A percentile compares a stretch with the other conserved stretches of the same genome.
phyloP scores from a whole-genome alignment of 2,888 invertebrate species.

The Polyploca ridens region DNA sequence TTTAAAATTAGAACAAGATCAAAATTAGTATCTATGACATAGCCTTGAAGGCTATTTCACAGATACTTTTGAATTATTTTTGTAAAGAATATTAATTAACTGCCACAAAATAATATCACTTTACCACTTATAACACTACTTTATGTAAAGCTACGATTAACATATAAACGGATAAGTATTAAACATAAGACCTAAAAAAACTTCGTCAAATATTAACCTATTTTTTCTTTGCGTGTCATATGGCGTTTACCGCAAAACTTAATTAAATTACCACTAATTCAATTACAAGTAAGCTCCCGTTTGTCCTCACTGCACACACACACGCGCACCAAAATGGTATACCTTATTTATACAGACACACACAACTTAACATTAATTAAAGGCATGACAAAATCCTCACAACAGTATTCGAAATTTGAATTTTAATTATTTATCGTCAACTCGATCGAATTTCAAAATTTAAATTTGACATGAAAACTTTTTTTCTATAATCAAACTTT shows the following conservation, averaged over 20 bases:
- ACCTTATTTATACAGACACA: conserved; percentile 26
- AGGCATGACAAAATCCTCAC: neutral
- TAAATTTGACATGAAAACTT: neutral
- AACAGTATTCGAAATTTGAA: neutral
- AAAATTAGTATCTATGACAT: too few relatives aligned
- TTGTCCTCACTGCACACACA: conserved; percentile 47
- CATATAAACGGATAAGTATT: conserved; percentile 27
- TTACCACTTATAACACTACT: conserved; percentile 2
- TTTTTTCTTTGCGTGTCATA: conserved; percentile 52
- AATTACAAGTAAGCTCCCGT: conserved; percentile 69
- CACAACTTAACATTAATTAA: conserved; percentile 2
- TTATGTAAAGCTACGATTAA: conserved; percentile 22
- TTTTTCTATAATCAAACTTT: conserved; percentile 9
- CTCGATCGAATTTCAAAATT: neutral
- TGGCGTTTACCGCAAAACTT: conserved; percentile 52
- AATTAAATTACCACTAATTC: conserved; percentile 80
- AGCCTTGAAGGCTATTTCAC: neutral
- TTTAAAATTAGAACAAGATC: neutral
- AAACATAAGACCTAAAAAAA: conserved; percentile 32
- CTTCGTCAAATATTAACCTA: conserved; percentile 49
- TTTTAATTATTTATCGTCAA: neutral
- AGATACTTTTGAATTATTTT: neutral
- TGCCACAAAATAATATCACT: conserved; percentile 11
- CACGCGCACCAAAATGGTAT: conserved; percentile 23
- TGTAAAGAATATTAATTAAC: neutral